Base-by-base conservation (phyloP, 2,888 invertebrate species). In the Tinea semifulvella region DNA sequence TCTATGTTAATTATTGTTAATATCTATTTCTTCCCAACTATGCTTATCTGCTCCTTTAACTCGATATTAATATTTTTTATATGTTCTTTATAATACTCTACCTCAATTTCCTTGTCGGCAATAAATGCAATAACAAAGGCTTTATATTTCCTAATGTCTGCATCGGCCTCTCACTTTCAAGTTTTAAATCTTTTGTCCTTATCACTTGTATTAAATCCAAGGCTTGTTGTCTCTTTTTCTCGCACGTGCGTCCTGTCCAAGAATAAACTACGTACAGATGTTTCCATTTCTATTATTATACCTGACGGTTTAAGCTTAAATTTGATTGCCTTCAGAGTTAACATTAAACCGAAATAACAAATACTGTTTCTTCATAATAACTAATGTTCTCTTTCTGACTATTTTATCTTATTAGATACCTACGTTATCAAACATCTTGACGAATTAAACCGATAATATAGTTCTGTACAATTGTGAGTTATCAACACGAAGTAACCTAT, bases 161-260 rank as follows among this genome's bases (percentile, higher is more conserved):
- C 11, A 14, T 31, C n/a, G 13, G 13, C 13, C 31, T 31, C 31
- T 31, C 31, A 31, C 31, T 31, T 31, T 31, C 13, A 31, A 13
- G 14, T 31, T 14, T 13, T 31, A 31, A 31, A 31, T 31, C 22
- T 40, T 20, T 11, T 40, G 18, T 40, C 40, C 22, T 40, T 40
- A 10, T 40, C 22, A 18, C 13, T 40, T 13, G 4, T 13, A 22
- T 22, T 22, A 7, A 40, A 17, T n/a, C 8, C 10, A 22, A 20
- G 22, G 27, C 27, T 19, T n/a, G n/a, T 13, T 40, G 13, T 22
- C 40, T 40, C 22, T 20, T n/a, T 40, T 22, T 7, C 14, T 19
- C 39, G 20, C 20, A 40, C 22, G n/a, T 40, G 40, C 40, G 22
- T 6, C 22, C 11, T 40, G 20, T 40, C 40, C 5, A 40, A 22